phyloP scores from a whole-genome alignment of 2,888 invertebrate genomes.

The Cynaeus angustus region DNA sequence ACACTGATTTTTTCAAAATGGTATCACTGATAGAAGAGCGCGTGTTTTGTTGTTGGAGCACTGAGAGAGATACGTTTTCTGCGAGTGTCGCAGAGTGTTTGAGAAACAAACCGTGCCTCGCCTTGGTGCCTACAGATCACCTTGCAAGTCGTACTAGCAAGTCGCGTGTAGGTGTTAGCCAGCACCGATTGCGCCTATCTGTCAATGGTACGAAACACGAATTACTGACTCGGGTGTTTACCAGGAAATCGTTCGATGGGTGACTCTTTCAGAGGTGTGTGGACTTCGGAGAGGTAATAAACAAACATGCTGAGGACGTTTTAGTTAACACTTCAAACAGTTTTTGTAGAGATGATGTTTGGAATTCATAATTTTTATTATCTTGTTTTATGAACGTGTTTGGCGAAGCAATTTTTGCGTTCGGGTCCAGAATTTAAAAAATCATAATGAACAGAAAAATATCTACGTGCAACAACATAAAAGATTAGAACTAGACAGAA shows the following conservation, averaged over 20 bases:
- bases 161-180: constrained; percentile 50
- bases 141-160: constrained; percentile 46
- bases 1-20: constrained; percentile 3
- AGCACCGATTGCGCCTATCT: constrained; percentile 46
- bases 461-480: too few relatives aligned
- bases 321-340: too few relatives aligned
- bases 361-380: too few relatives aligned
- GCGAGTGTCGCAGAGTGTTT: constrained; percentile 46
- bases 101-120: constrained; percentile 42
- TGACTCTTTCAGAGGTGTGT: constrained; percentile 4
- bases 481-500: too few relatives aligned
- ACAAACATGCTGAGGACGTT: too few relatives aligned
- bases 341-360: too few relatives aligned
- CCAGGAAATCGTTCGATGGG: constrained; percentile 34
- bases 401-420: too few relatives aligned
- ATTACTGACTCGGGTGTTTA: constrained; percentile 35
- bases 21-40: constrained; percentile 8
- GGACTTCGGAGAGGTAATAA: background rate
- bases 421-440: too few relatives aligned
- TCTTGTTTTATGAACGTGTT: too few relatives aligned
- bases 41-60: constrained; percentile 17
- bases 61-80: constrained; percentile 25
- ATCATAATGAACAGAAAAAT: too few relatives aligned
- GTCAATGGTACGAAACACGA: constrained; percentile 41
- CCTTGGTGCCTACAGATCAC: constrained; percentile 53